Percentiles rank a stretch among this genome's conserved stretches.
phyloP scores from a whole-genome alignment of 1,140 invertebrate genomes.

The Drosophila grimshawi region DNA sequence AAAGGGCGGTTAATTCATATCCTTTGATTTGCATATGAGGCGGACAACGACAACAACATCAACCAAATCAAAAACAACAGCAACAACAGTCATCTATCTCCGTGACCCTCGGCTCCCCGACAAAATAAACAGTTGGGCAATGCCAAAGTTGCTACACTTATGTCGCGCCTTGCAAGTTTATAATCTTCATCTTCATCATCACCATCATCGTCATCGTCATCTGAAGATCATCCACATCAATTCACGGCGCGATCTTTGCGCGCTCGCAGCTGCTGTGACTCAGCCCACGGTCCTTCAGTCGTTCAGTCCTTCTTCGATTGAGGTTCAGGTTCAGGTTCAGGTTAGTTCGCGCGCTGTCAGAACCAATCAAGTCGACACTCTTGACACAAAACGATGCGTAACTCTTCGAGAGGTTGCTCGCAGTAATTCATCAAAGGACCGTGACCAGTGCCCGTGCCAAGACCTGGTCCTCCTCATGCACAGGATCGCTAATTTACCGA shows the following conservation, averaged over 20 bases:
- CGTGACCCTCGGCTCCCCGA: slow-evolving; percentile 65
- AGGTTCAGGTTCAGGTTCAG: slow-evolving; percentile 25
- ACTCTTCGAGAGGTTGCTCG: slow-evolving; percentile 73
- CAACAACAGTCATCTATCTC: slow-evolving; percentile 17
- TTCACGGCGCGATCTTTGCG: slow-evolving; percentile 54
- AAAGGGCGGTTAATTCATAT: slow-evolving; percentile 49
- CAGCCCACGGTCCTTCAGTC: slow-evolving; percentile 24
- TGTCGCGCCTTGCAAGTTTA: slow-evolving; percentile 65
- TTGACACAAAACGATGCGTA: slow-evolving; percentile 81
- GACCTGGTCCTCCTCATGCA: slow-evolving; percentile 11
- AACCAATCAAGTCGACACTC: slow-evolving; percentile 80
- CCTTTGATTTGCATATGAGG: slow-evolving; percentile 72
- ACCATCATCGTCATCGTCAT: slow-evolving; percentile 50
- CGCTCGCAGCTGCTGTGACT: slow-evolving; percentile 63
- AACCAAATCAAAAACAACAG: slow-evolving; percentile 5
- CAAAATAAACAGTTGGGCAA: slow-evolving; percentile 59
- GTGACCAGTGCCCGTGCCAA: slow-evolving; percentile 59
- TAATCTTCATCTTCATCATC: slow-evolving; percentile 57
- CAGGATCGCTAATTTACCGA: slow-evolving; percentile 65
- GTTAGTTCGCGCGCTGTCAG: slow-evolving; percentile 77
- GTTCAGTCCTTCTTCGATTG: slow-evolving; percentile 32
- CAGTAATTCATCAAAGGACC: slow-evolving; percentile 71
- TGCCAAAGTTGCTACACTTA: slow-evolving; percentile 73
- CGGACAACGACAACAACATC: slow-evolving; percentile 31
- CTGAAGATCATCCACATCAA: slow-evolving; percentile 50